A percentile compares a stretch with the other conserved stretches of the same genome.
Evolutionary conservation across 2,797 vertebrate genomes (phyloP).

Genomic region (Cottoperca gobio): DNA sequence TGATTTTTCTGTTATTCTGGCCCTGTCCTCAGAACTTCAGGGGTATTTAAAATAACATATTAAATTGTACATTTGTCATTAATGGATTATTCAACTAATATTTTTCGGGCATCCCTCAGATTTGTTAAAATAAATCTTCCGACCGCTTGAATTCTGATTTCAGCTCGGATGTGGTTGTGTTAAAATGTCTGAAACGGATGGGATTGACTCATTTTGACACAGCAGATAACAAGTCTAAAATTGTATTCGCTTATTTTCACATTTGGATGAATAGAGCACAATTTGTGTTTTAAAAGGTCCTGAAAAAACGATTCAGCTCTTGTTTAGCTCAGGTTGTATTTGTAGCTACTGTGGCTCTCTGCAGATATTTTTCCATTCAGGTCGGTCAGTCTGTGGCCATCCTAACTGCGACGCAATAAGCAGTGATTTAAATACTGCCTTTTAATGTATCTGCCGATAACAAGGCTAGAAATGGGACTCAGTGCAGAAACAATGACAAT

Average conservation of each 20-base stretch:
- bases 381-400: slow-evolving; percentile 43
- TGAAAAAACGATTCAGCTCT: slow-evolving; percentile 26
- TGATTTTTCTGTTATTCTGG: slow-evolving; percentile 11
- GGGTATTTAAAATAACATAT: slow-evolving; percentile 14
- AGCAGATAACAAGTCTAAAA: neutral
- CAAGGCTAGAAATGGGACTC: slow-evolving; percentile 73
- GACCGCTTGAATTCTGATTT: slow-evolving; percentile 1
- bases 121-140: neutral
- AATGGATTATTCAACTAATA: neutral
- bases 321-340: slow-evolving; percentile 42
- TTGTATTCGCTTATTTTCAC: slow-evolving; percentile 4
- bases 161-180: neutral
- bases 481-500: slow-evolving; percentile 77
- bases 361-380: slow-evolving; percentile 55
- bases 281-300: slow-evolving; percentile 31
- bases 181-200: slow-evolving; percentile 13
- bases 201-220: slow-evolving; percentile 12
- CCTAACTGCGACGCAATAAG: slow-evolving; percentile 39
- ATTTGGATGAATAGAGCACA: slow-evolving; percentile 28
- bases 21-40: slow-evolving; percentile 37
- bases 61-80: neutral
- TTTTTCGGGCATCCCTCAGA: neutral
- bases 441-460: slow-evolving; percentile 69
- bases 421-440: slow-evolving; percentile 56
- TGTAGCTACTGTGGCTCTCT: slow-evolving; percentile 40